Conservation (phyloP, 2,888 invertebrate genomes). For the Mayetiola destructor region DNA sequence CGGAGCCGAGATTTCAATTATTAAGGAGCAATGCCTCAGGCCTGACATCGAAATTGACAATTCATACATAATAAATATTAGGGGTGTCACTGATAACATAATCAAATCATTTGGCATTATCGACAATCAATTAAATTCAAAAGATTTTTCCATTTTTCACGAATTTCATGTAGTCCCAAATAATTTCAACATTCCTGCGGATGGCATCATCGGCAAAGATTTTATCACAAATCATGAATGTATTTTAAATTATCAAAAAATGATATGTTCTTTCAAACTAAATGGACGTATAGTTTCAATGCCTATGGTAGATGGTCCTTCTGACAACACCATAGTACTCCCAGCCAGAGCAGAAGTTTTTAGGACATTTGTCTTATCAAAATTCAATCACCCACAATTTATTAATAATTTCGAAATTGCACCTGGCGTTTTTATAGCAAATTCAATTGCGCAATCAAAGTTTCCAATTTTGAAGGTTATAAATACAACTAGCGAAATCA, state of each 20-base stretch:
- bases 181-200: not conserved
- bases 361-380: not conserved
- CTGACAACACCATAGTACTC: not conserved
- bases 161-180: not conserved
- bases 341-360: not conserved
- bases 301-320: not conserved
- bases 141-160: not conserved
- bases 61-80: not conserved
- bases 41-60: not conserved
- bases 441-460: not conserved
- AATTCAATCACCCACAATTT: not conserved
- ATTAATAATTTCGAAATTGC: not conserved
- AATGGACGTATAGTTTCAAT: not conserved
- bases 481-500: not conserved
- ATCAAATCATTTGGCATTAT: not conserved
- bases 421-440: not conserved
- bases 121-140: not conserved
- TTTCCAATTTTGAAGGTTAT: not conserved
- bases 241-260: not conserved
- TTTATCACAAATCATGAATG: not conserved
- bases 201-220: not conserved
- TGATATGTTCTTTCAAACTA: not conserved
- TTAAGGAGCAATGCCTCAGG: not conserved
- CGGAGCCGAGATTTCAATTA: not conserved
- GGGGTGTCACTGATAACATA: not conserved